Evolutionary conservation across 2,113 vertebrate species (phyloP).

Genomic region (Urocynchramus pylzowi): DNA sequence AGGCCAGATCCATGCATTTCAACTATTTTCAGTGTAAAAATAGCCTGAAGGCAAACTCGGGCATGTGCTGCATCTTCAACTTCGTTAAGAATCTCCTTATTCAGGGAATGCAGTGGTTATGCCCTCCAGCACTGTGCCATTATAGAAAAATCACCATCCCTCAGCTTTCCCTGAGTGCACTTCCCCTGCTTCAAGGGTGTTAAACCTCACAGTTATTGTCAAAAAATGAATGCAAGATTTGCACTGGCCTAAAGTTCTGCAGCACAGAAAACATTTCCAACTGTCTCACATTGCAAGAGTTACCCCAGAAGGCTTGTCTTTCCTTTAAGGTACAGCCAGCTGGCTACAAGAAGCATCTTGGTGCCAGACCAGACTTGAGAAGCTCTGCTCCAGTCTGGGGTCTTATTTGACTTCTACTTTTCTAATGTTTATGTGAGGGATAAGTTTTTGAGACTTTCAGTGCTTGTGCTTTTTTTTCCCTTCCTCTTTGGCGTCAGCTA

Average conservation of each 20-base stretch:
- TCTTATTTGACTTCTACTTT: neutral
- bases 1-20: neutral
- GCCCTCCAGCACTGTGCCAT: neutral
- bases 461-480: accelerated
- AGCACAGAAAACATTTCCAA: neutral
- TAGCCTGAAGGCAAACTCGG: neutral
- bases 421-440: neutral
- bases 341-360: neutral
- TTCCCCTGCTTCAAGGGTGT: neutral
- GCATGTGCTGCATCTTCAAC: neutral
- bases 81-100: neutral
- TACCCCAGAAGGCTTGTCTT: neutral
- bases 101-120: neutral
- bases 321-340: neutral
- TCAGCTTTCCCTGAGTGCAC: neutral
- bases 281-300: neutral
- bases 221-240: neutral
- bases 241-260: neutral
- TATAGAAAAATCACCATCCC: neutral
- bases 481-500: neutral
- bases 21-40: neutral
- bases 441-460: neutral
- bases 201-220: neutral
- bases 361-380: neutral
- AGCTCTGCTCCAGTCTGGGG: neutral